phyloP scores from a whole-genome alignment of 2,113 vertebrate species.

The Cardinalis cardinalis region DNA sequence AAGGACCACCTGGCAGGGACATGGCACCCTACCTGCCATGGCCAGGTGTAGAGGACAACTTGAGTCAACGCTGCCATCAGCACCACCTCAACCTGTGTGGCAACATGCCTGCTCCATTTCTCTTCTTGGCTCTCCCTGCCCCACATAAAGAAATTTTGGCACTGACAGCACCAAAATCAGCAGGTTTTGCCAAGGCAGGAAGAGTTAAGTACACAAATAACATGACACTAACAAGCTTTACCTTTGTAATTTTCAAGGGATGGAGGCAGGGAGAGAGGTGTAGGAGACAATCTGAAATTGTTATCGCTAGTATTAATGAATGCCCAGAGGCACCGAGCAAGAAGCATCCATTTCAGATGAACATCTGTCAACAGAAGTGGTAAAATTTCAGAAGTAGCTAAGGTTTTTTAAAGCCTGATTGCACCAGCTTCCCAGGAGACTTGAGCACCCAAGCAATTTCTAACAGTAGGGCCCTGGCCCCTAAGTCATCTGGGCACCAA shows the following conservation, averaged over 20 bases:
- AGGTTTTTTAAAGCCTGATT: not conserved
- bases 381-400: conserved; percentile 18
- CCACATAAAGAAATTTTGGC: not conserved
- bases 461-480: not conserved
- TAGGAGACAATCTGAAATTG: conserved; percentile 31
- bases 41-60: not conserved
- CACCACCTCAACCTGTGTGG: not conserved
- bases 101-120: not conserved
- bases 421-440: not conserved
- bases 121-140: not conserved
- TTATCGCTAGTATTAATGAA: conserved; percentile 53
- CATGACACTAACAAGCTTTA: not conserved
- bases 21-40: accelerated
- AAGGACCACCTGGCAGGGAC: not conserved
- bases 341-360: conserved; percentile 46
- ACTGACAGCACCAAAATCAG: not conserved
- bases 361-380: conserved; percentile 50
- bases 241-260: conserved; percentile 19
- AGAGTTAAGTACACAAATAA: conserved; percentile 6
- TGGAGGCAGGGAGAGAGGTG: conserved; percentile 2
- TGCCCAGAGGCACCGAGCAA: conserved; percentile 4
- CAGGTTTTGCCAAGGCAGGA: not conserved
- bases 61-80: not conserved
- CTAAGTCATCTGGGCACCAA: not conserved
- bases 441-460: not conserved